phyloP scores from a whole-genome alignment of 2,797 vertebrate species.

The Falco cherrug region DNA sequence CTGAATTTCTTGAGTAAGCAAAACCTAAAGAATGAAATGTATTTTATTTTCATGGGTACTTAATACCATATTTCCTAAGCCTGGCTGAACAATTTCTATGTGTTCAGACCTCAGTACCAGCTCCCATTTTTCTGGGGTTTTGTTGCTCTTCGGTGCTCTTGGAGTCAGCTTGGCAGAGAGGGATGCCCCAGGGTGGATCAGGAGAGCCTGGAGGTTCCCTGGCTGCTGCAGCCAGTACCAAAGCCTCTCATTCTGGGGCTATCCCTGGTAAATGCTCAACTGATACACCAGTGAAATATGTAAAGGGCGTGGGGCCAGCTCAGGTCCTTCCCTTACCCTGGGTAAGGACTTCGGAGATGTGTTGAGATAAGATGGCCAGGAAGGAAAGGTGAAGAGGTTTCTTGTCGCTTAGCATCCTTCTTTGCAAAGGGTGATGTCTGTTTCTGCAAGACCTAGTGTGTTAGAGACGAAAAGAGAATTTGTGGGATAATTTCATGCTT shows the following conservation, averaged over 20 bases:
- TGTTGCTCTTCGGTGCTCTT: background rate
- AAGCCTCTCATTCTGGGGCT: background rate
- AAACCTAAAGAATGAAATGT: background rate
- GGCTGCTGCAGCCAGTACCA: rapidly evolving
- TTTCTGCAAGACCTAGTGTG: background rate
- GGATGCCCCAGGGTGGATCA: background rate
- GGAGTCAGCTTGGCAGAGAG: background rate
- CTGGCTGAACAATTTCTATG: background rate
- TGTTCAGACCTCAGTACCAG: background rate
- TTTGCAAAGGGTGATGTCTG: background rate
- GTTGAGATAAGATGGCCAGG: background rate
- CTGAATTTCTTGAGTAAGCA: background rate
- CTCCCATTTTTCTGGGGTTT: background rate
- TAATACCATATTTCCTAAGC: background rate
- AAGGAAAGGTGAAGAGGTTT: background rate
- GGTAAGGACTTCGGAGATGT: background rate
- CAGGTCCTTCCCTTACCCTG: background rate
- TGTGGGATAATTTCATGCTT: slow-evolving; percentile 4
- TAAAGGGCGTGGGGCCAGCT: background rate
- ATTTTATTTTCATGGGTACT: background rate
- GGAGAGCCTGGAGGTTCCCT: background rate
- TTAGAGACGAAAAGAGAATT: background rate
- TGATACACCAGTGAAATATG: background rate
- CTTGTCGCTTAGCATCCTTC: background rate
- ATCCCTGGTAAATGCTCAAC: background rate